Evolutionary conservation across 2,888 invertebrate species (phyloP), one percentile per base, ranked within the genome.

Genomic region (Buathra laborator): DNA sequence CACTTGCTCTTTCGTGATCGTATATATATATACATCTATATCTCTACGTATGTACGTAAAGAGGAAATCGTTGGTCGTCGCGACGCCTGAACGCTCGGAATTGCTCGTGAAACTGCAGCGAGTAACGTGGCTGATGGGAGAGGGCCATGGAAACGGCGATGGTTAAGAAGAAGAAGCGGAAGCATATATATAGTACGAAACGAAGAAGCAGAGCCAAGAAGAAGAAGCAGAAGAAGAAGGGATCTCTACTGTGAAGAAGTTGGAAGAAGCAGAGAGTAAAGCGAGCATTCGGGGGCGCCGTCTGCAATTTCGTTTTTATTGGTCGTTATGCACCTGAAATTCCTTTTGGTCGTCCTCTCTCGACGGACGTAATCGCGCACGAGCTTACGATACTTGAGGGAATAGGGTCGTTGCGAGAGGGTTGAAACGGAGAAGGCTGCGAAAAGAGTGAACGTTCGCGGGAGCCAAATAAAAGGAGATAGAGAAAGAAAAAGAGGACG

Each of bases 281-380:
- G 51, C 32, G 77, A 10, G 77, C 66, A 68, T 78, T 51, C 37
- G 37, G 32, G 53, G 84, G 78, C 85, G 85, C 80, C 77, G 83
- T 78, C 81, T 78, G 81, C 81, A 84, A 83, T 83, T 83, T 83
- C 82, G 66, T 76, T 85, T 83, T 82, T 80, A 85, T 83, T 85
- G 82, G 84, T 77, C 77, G 83, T 85, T 86, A 83, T 80, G 74
- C 85, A 83, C 84, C 85, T 86, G 86, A 85, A 85, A 83, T 86
- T 86, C 78, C 80, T 81, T 80, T 83, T 72, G 71, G 59, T 77
- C 76, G 78, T 76, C 37, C 84, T 71, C 76, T 67, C 84, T 59
- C 74, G 80, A 81, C 82, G 81, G 56, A 79, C 79, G 84, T 79
- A 81, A 84, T 86, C 78, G 81, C 71, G 68, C 71, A 59, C 78